Evolutionary conservation across 2,797 vertebrate genomes (phyloP).

Genomic region (Myoxocephalus aenaeus): DNA sequence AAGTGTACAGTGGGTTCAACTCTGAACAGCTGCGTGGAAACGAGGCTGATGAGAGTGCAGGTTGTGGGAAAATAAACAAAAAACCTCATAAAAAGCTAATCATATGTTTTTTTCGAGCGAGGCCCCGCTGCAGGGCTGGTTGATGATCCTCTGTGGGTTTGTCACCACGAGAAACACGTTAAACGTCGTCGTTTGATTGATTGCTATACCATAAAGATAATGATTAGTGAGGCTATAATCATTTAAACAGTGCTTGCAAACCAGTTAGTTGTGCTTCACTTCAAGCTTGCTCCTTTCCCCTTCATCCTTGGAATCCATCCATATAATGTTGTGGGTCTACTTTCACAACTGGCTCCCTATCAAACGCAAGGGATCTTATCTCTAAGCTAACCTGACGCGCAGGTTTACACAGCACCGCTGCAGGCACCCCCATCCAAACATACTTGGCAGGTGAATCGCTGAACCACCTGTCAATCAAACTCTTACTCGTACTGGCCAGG

Average conservation of each 20-base stretch:
- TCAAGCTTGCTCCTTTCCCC: not conserved
- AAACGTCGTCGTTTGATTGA: not conserved
- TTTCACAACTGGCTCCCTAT: too few relatives aligned
- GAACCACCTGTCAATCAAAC: too few relatives aligned
- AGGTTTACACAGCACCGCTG: not conserved
- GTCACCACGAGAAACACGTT: not conserved
- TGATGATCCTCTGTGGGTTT: not conserved
- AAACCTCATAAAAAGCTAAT: not conserved
- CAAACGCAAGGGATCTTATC: too few relatives aligned
- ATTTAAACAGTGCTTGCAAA: not conserved
- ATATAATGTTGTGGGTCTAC: not conserved
- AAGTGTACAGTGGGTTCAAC: not conserved
- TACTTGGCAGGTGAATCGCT: not conserved
- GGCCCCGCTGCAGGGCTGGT: not conserved
- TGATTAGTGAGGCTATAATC: not conserved
- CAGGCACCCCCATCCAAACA: not conserved
- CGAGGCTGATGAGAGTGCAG: not conserved
- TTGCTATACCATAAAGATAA: not conserved
- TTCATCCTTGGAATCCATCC: not conserved
- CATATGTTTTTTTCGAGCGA: not conserved
- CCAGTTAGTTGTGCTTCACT: not conserved
- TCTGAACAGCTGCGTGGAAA: not conserved
- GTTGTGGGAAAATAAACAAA: not conserved
- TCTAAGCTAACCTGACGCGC: not conserved
- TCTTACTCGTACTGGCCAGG: too few relatives aligned